Evolutionary conservation across 1,140 invertebrate genomes (phyloP).

Genomic region (Diploscapter pachys): DNA sequence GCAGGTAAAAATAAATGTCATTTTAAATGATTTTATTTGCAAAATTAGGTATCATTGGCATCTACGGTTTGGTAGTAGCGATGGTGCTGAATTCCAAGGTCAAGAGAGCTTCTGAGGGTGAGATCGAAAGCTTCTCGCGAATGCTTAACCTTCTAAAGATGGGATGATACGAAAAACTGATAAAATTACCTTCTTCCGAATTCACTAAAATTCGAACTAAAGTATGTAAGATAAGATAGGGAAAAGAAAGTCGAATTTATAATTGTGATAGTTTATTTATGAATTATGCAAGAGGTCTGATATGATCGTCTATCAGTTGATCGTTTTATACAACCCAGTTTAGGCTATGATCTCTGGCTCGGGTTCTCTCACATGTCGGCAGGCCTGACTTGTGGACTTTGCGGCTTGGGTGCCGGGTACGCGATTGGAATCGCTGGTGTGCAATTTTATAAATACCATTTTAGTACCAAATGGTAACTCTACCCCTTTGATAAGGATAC

Average conservation of each 20-base stretch:
- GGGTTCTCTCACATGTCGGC: constrained; percentile 57
- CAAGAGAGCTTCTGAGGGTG: background rate
- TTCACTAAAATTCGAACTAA: background rate
- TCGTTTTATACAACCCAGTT: constrained; percentile 31
- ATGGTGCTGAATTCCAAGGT: constrained; percentile 84
- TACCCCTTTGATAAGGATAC: too few relatives aligned
- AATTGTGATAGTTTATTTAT: constrained; percentile 65
- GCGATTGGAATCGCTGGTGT: constrained; percentile 56
- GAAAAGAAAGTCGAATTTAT: constrained; percentile 65
- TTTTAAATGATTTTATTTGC: too few relatives aligned
- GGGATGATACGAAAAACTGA: too few relatives aligned
- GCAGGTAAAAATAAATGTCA: constrained; percentile 65
- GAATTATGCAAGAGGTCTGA: too few relatives aligned
- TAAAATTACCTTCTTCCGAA: too few relatives aligned
- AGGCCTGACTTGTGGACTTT: constrained; percentile 55
- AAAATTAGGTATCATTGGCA: constrained; percentile 88
- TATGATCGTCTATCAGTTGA: too few relatives aligned
- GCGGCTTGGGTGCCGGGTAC: constrained; percentile 57
- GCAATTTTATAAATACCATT: too few relatives aligned
- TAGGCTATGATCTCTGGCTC: constrained; percentile 60
- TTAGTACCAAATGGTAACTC: too few relatives aligned
- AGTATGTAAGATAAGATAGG: constrained; percentile 41
- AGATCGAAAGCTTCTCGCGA: too few relatives aligned
- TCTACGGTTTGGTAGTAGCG: constrained; percentile 97
- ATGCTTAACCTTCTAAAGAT: too few relatives aligned